Base-by-base conservation (phyloP, 2,888 invertebrate species). In the Frankliniella fusca region DNA sequence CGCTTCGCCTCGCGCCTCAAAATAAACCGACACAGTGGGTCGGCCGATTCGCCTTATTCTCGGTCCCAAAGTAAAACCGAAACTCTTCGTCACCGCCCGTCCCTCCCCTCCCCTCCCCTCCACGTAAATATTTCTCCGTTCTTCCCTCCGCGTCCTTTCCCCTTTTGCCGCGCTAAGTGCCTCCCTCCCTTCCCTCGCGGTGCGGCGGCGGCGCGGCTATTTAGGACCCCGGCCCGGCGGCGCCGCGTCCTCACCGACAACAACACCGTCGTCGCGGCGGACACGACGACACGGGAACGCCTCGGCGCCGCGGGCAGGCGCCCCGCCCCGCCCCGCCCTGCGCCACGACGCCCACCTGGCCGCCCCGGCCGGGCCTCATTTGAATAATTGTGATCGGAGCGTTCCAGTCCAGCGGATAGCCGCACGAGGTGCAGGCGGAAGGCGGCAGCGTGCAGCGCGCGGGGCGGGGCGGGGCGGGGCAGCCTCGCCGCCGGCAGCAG, bases 351-450 rank as follows among this genome's bases (percentile, higher is more conserved):
- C 20, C 61, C 15, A 7, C 61, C 18, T n/a, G 61, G 18, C 10
- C 61, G 61, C 61, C 61, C 20, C 10, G 61, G 18, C 61, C 61
- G 61, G 38, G 38, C 15, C 61, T 61, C 70, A 76, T 76, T 76
- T 76, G 70, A 23, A 76, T 76, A 76, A 76, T 76, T 76, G 70
- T 27, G 70, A 76, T 76, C 70, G 70, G 70, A 9, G 27, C 23
- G 70, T 76, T 23, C 70, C 70, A 61, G 61, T 61, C 61, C 61
- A 3, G 54, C 54, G 8, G 38, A 38, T n/a, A n/a, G 50, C 50
- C 50, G 54, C 54, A 12, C 54, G 38, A 38, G 38, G 38, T 38
- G 38, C 38, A 38, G 5, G 38, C 38, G 38, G 38, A 38, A 38
- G 38, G 38, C 38, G 38, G 38, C 38, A 5, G 38, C 38, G 38